These are phyloP conservation scores for Leptoteleia sp. DNA, from an alignment of 1,140 invertebrate genomes.

Conservation along the genomic window DNA sequence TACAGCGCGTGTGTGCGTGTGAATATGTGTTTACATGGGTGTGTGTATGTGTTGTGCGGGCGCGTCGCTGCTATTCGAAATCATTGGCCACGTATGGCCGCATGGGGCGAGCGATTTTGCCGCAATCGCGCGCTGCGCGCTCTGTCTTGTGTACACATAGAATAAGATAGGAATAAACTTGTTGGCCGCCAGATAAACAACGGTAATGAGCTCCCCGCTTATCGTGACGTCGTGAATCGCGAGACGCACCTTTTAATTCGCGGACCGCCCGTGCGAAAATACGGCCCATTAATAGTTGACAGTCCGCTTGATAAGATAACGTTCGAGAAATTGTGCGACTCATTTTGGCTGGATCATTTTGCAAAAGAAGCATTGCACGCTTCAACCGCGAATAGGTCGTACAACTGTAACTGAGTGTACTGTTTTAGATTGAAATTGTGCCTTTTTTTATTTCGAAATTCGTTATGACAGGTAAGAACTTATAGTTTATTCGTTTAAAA, in stretches of 20 bases:
- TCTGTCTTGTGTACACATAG: slow-evolving; percentile 34
- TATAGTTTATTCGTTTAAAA: too few relatives aligned
- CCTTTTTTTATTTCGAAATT: too few relatives aligned
- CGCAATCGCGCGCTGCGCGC: too few relatives aligned
- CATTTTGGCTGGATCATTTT: neutral
- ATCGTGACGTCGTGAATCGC: slow-evolving; percentile 30
- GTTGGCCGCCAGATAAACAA: slow-evolving; percentile 32
- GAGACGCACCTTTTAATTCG: slow-evolving; percentile 23
- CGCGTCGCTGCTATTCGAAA: slow-evolving; percentile 21
- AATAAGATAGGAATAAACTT: slow-evolving; percentile 33
- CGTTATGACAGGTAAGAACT: too few relatives aligned
- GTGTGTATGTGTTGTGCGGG: too few relatives aligned
- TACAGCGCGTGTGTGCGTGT: slow-evolving; percentile 18
- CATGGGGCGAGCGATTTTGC: slow-evolving; percentile 8
- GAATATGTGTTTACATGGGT: too few relatives aligned
- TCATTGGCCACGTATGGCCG: slow-evolving; percentile 22
- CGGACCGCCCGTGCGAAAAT: too few relatives aligned
- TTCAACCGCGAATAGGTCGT: slow-evolving; percentile 1
- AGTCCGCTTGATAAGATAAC: slow-evolving; percentile 6
- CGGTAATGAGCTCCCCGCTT: slow-evolving; percentile 36
- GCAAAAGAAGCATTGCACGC: too few relatives aligned
- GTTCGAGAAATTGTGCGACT: slow-evolving; percentile 3
- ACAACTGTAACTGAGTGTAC: slow-evolving; percentile 1
- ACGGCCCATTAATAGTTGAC: slow-evolving; percentile 8
- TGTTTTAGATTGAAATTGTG: too few relatives aligned